These are phyloP conservation scores for Brachyopa scutellaris DNA, from an alignment of 2,888 invertebrate species.

Conservation along the genomic window DNA sequence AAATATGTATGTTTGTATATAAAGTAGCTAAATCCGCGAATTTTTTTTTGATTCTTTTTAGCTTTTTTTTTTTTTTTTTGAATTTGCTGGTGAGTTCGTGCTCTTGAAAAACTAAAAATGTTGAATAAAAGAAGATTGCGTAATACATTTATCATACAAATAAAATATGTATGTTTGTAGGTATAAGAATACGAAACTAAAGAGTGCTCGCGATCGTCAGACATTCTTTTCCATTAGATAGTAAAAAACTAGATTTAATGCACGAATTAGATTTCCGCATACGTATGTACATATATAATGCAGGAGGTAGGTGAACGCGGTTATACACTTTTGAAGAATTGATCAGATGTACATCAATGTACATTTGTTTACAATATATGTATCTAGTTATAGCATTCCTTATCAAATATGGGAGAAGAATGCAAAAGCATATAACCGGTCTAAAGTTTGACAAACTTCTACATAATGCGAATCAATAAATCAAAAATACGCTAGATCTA, in stretches of 20 bases:
- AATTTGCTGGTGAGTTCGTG: conserved; percentile 29
- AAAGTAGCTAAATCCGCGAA: not conserved
- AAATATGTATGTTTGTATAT: conserved; percentile 17
- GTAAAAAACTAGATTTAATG: not conserved
- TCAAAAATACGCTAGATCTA: too few species aligned
- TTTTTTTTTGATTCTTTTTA: conserved; percentile 2
- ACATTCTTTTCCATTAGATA: conserved; percentile 9
- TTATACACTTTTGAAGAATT: too few species aligned
- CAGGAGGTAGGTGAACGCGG: not conserved
- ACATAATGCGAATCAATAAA: too few species aligned
- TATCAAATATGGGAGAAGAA: too few species aligned
- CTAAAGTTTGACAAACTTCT: too few species aligned
- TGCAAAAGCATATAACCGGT: too few species aligned
- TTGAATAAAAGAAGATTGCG: conserved; percentile 48
- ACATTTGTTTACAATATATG: too few species aligned
- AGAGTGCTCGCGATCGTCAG: not conserved
- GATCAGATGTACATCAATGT: too few species aligned
- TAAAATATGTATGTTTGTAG: conserved; percentile 3
- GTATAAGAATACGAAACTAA: conserved; percentile 8
- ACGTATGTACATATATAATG: not conserved
- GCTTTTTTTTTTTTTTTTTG: conserved; percentile 23
- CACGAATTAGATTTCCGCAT: not conserved
- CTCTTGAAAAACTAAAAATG: conserved; percentile 39
- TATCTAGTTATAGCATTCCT: too few species aligned
- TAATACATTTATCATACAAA: conserved; percentile 54